Conservation (phyloP, 2,888 invertebrate genomes). For the Luperina testacea region DNA sequence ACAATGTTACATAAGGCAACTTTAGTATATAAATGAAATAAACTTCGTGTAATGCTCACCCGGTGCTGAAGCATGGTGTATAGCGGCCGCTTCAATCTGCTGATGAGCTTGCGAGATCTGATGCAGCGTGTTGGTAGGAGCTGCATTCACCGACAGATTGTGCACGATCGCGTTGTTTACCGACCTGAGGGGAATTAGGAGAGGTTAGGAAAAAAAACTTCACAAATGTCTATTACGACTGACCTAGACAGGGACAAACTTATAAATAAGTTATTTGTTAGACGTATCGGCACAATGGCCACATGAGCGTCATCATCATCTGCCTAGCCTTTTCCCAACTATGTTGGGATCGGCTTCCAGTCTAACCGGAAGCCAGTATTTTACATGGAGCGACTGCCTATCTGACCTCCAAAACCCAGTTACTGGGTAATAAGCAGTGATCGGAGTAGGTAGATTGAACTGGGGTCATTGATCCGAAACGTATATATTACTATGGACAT, state of each 20-base stretch:
- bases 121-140: constrained; percentile 88
- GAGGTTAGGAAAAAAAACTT: background rate
- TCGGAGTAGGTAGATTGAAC: too few relatives aligned
- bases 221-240: background rate
- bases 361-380: too few relatives aligned
- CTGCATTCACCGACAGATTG: constrained; percentile 79
- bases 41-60: constrained; percentile 60
- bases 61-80: constrained; percentile 79
- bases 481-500: too few relatives aligned
- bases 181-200: constrained; percentile 68
- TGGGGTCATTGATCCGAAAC: too few relatives aligned
- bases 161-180: constrained; percentile 84
- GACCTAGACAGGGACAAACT: background rate
- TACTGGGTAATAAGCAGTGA: too few relatives aligned
- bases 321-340: too few relatives aligned
- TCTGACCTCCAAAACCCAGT: too few relatives aligned
- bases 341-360: too few relatives aligned
- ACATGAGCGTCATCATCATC: too few relatives aligned
- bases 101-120: constrained; percentile 90
- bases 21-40: background rate
- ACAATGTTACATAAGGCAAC: background rate
- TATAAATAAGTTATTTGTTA: background rate
- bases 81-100: constrained; percentile 86
- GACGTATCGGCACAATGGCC: background rate
- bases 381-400: too few relatives aligned